Evolutionary conservation across 2,888 invertebrate species (phyloP).

Genomic region (Serrognathus titanus): DNA sequence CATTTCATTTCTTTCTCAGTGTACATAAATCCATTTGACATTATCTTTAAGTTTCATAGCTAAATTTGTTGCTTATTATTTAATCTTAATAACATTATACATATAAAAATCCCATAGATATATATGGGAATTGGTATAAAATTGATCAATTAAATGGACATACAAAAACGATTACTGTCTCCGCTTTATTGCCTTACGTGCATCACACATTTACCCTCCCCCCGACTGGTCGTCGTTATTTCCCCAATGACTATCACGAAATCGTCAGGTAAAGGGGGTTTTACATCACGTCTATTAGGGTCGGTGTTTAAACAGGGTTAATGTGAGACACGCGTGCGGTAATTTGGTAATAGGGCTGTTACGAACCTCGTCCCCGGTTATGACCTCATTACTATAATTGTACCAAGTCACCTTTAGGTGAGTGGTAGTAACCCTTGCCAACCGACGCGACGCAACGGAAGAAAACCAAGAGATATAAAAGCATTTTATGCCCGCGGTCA

Average conservation of each 20-base stretch:
- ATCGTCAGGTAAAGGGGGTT: conserved; percentile 20
- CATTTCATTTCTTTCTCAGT: no score
- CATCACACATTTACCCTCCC: not conserved
- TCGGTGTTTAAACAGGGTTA: conserved; percentile 31
- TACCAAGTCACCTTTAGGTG: not conserved
- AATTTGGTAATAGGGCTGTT: conserved; percentile 36
- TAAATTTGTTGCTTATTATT: no score
- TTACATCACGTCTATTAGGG: conserved; percentile 18
- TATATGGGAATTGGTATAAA: no score
- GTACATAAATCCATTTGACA: no score
- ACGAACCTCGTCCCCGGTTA: conserved; percentile 28
- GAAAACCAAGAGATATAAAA: not conserved
- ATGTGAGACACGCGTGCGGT: conserved; percentile 35
- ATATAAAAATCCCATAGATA: no score
- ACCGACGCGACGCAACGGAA: not conserved
- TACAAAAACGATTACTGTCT: not conserved
- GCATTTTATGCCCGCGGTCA: not conserved
- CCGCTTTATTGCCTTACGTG: not conserved
- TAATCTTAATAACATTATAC: no score
- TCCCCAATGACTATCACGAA: conserved; percentile 4
- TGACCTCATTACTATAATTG: conserved; percentile 30
- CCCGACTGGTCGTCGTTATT: not conserved
- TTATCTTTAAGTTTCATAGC: no score
- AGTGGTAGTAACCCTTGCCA: not conserved
- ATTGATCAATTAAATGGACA: not conserved